phyloP scores from a whole-genome alignment of 2,797 vertebrate species.

The Urocyon cinereoargenteus region DNA sequence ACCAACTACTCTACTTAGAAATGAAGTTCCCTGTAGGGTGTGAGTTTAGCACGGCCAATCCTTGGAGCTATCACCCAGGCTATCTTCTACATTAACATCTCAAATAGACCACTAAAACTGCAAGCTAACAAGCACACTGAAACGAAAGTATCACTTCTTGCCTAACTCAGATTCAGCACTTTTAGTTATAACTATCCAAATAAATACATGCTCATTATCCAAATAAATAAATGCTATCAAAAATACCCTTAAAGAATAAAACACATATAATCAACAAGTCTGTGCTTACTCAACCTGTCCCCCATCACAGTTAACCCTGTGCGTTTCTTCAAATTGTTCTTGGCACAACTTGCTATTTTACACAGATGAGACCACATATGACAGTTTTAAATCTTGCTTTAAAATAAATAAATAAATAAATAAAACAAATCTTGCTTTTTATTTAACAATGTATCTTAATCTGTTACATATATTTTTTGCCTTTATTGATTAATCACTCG shows the following conservation, averaged over 20 bases:
- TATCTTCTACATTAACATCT: background rate
- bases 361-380: background rate
- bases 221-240: background rate
- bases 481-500: background rate
- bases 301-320: background rate
- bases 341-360: background rate
- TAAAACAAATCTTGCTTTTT: background rate
- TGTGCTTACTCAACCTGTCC: fast-evolving
- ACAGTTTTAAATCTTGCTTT: background rate
- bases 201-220: background rate
- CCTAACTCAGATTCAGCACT: background rate
- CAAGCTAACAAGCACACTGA: background rate
- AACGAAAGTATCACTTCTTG: background rate
- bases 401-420: too few relatives aligned
- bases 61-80: background rate
- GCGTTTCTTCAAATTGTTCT: background rate
- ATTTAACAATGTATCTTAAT: background rate
- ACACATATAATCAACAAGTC: background rate
- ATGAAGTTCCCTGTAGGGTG: background rate
- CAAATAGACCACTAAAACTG: background rate
- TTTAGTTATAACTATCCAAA: background rate
- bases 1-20: background rate
- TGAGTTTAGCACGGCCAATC: background rate
- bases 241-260: background rate
- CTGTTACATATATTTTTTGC: background rate